Conservation (phyloP, 2,113 vertebrate genomes). For the Vicugna pacos region DNA sequence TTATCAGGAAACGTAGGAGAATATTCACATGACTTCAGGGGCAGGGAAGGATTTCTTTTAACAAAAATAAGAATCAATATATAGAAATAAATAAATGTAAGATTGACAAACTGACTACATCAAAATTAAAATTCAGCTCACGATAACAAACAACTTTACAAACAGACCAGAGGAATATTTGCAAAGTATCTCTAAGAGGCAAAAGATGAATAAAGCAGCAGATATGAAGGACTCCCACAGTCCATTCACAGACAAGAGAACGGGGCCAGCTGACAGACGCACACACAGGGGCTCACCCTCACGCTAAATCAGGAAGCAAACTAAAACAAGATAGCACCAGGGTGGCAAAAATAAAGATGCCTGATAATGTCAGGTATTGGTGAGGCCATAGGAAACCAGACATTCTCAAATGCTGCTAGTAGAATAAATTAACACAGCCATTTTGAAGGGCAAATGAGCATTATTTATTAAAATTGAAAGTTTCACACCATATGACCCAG, state of each 20-base stretch:
- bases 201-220: background rate
- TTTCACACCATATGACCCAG: slow-evolving; percentile 41
- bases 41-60: background rate
- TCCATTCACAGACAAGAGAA: background rate
- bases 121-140: background rate
- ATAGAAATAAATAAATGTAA: background rate
- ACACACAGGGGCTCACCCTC: background rate
- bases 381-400: background rate
- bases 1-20: background rate
- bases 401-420: background rate
- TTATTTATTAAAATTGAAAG: slow-evolving; percentile 72
- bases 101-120: background rate
- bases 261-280: background rate
- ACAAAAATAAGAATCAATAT: background rate
- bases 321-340: background rate
- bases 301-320: background rate
- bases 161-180: background rate
- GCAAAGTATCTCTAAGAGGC: background rate
- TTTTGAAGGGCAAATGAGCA: slow-evolving; percentile 64
- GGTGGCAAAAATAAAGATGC: background rate
- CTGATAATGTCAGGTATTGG: background rate
- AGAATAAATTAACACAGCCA: background rate
- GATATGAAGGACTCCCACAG: background rate
- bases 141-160: background rate
- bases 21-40: background rate